Evolutionary conservation across 2,113 vertebrate genomes (phyloP), one percentile per base, ranked within the genome.

Genomic region (Camelus bactrianus): DNA sequence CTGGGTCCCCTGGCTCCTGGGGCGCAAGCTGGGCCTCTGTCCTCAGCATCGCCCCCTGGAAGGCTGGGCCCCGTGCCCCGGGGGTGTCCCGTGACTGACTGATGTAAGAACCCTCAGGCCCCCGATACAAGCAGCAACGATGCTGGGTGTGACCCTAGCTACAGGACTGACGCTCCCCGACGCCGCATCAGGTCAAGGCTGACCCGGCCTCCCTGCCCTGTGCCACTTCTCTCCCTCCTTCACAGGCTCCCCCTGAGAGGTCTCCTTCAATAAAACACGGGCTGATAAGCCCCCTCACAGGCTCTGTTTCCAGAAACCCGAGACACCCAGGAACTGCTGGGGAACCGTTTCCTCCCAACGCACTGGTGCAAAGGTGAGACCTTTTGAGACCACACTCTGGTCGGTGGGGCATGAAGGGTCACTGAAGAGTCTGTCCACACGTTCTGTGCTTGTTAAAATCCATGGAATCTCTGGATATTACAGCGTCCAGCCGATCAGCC

Each of bases 231-330:
- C 38, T 46, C 8, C 32, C 15, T 28, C 19, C 73, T 92, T 83
- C 15, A 32, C 1, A 70, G 32, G 26, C 64, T 73, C 85, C 17
- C 72, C 16, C 64, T 50, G 46, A 92, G 69, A 69, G 26, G 12
- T 73, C 26, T 69, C 46, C 67, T 12, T 54, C 72, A 58, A 22
- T 28, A 80, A 95, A 97, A 73, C 60, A 73, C 3, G 1, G 11
- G 35, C 8, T 72, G 19, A 13, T 8, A 24, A 60, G 80, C 22
- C 64, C n/a, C 9, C 3, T 77, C 50, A 42, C 77, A 28, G 14
- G 28, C 24, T 96, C 42, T 92, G 81, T 52, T 82, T 69, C 54
- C 85, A 75, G 58, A n/a, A 95, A 67, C 8, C 42, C 52, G 28
- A 35, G 24, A 91, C 3, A 83, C 22, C 42, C 58, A 83, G 62